Evolutionary conservation across 2,888 invertebrate genomes (phyloP), one percentile per base, ranked within the genome.

Genomic region (Drosophila borealis): DNA sequence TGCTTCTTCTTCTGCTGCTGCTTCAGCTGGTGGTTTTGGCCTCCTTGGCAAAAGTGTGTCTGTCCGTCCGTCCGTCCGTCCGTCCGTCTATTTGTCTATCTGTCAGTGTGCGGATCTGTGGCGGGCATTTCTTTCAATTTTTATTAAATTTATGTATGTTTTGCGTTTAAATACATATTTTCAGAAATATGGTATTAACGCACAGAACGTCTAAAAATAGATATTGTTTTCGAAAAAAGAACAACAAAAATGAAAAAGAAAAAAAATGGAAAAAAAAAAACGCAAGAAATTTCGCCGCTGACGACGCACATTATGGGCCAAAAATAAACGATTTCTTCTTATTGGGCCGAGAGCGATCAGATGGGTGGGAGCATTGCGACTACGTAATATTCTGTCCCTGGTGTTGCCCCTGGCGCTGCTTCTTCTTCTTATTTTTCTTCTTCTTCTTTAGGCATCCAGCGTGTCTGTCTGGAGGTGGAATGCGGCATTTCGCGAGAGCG

Each of bases 161-260:
- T 80, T 74, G 63, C 70, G 70, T 69, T 68, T 48, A 78, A 78
- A 79, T 75, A 79, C 63, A 76, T 81, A 81, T 82, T 82, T 66
- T 71, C 78, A 83, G 70, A 85, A 81, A 83, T 88, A 84, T 83
- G 81, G 88, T 88, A 88, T 89, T 87, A 84, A 89, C 88, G 86
- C 89, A 88, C 88, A 80, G 59, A 59, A n/a, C 39, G 39, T 53
- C 70, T 88, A 88, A 65, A 76, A 89, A 82, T 89, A 88, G 76
- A 89, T 70, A 71, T 78, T 82, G 77, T 85, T 78, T 85, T 80
- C 39, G 70, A 81, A 74, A 79, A 84, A 87, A 83, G 55, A 70
- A 68, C 62, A 81, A 68, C 70, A 70, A 50, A 11, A 11, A 29
- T 17, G 64, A 77, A 70, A 76, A 81, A 84, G 74, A 56, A 70